These are phyloP conservation scores for Riptortus pedestris DNA, from an alignment of 1,140 invertebrate genomes.

Conservation along the genomic window DNA sequence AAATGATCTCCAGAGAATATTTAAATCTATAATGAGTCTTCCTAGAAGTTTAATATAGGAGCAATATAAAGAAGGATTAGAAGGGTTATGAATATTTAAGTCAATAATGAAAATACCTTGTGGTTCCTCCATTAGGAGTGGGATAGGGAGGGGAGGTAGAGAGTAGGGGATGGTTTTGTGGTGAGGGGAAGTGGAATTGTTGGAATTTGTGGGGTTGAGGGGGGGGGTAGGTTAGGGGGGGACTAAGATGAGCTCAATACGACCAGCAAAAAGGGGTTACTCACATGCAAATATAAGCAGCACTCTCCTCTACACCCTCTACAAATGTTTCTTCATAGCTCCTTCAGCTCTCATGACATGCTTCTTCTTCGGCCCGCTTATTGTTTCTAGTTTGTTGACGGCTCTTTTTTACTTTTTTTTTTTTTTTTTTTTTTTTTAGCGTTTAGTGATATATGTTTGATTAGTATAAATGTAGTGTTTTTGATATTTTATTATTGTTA, in stretches of 20 bases:
- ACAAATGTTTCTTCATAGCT: no score
- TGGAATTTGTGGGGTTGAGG: slow-evolving; percentile 9
- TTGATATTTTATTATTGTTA: no score
- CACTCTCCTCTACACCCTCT: background rate
- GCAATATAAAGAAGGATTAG: background rate
- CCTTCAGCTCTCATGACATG: no score
- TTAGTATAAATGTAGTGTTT: no score
- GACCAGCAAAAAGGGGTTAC: background rate
- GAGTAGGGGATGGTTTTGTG: no score
- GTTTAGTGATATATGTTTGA: no score
- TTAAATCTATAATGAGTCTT: background rate
- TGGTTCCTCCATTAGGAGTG: slow-evolving; percentile 5
- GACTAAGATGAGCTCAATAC: slow-evolving; percentile 4
- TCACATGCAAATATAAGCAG: slow-evolving; percentile 1
- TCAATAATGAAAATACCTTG: slow-evolving; percentile 6
- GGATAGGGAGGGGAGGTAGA: background rate
- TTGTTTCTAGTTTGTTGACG: no score
- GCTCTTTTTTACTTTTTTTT: no score
- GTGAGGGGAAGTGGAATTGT: background rate
- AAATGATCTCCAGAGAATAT: no score
- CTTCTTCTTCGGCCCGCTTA: no score
- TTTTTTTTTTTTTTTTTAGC: no score
- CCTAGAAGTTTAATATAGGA: background rate
- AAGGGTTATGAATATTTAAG: slow-evolving; percentile 8
- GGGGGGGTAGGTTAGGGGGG: no score